Conservation (phyloP, 2,888 invertebrate species). For the Phania funesta region DNA sequence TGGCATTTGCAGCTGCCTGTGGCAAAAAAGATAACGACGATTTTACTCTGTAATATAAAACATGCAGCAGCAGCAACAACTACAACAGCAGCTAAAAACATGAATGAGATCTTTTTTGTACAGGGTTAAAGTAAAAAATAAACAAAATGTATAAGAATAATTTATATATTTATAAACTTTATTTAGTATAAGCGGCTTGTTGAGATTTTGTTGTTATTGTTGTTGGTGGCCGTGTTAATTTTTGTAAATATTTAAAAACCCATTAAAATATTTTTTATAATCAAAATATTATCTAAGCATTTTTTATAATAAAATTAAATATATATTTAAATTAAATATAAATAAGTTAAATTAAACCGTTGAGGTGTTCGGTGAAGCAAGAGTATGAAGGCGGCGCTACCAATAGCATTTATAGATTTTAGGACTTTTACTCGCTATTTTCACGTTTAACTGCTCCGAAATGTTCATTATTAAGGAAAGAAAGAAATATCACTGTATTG, state of each 20-base stretch:
- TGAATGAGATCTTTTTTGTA: conserved; percentile 21
- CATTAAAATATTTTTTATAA: conserved; percentile 49
- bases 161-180: conserved; percentile 38
- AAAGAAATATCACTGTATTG: too few species aligned
- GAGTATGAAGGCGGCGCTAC: too few species aligned
- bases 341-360: conserved; percentile 2
- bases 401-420: too few species aligned
- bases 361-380: neutral
- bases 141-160: conserved; percentile 31
- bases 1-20: conserved; percentile 78
- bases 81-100: conserved; percentile 22
- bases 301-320: conserved; percentile 1
- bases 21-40: conserved; percentile 79
- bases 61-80: conserved; percentile 19
- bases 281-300: neutral
- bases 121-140: conserved; percentile 38
- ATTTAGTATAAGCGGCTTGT: conserved; percentile 28
- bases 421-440: too few species aligned
- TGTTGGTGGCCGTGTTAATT: conserved; percentile 25
- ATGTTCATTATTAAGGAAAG: too few species aligned
- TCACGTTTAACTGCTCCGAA: too few species aligned
- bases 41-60: conserved; percentile 49
- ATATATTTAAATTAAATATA: neutral
- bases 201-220: conserved; percentile 27
- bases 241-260: conserved; percentile 52